Conservation (phyloP, 2,888 invertebrate species). For the Rhabditophanes sp. region DNA sequence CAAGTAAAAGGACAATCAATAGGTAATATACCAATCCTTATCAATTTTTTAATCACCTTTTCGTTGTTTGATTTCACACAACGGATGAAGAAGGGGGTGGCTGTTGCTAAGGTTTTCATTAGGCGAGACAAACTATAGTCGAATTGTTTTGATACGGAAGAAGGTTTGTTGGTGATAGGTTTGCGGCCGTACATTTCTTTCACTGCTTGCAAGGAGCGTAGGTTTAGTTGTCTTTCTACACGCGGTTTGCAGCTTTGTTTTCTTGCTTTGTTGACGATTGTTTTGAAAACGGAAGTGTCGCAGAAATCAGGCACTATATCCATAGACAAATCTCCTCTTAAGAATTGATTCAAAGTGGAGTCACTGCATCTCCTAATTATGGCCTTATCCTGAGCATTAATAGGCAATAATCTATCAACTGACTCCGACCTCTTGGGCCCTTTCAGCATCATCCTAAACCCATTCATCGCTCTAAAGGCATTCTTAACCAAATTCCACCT, state of each 20-base stretch:
- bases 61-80: constrained; percentile 89
- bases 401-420: constrained; percentile 25
- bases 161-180: constrained; percentile 50
- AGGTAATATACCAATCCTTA: too few relatives aligned
- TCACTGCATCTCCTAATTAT: constrained; percentile 27
- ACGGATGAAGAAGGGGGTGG: constrained; percentile 67
- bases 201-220: constrained; percentile 53
- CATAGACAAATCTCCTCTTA: constrained; percentile 33
- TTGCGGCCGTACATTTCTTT: constrained; percentile 64
- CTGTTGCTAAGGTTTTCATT: constrained; percentile 80
- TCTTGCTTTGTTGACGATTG: constrained; percentile 34
- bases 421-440: too few relatives aligned
- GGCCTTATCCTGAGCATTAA: constrained; percentile 11
- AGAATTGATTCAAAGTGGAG: constrained; percentile 36
- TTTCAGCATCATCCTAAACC: too few relatives aligned
- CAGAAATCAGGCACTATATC: constrained; percentile 38
- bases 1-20: constrained; percentile 3
- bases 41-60: constrained; percentile 52
- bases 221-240: constrained; percentile 24
- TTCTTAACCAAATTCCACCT: constrained; percentile 39
- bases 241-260: constrained; percentile 18
- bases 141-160: constrained; percentile 85
- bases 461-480: constrained; percentile 27
- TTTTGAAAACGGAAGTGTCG: constrained; percentile 41
- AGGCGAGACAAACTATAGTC: constrained; percentile 68